Base-by-base conservation (phyloP, 2,888 invertebrate species). In the Clivina fossor region DNA sequence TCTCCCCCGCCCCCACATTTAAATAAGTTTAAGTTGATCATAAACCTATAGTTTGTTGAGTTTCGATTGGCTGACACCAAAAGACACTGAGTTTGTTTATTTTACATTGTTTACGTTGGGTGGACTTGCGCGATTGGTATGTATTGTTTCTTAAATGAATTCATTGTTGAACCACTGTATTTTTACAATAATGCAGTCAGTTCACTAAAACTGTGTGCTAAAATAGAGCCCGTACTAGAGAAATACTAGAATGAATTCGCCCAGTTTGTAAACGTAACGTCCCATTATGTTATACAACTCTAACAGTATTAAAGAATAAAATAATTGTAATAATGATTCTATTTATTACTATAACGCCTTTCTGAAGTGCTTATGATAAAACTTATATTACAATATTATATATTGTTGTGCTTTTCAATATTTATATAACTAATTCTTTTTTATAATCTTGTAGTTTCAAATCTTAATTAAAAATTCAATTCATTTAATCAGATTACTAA, bases 61-160 rank as follows among this genome's bases (percentile, higher is more conserved):
- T 46, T 46, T 46, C 19, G 32, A 55, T 60, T 60, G 60, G 58
- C 59, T 67, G 65, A 72, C 71, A 72, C 71, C 65, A 70, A 64
- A 65, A 67, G 69, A 72, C 72, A 74, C 72, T 72, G 69, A 73
- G 71, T 73, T 73, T 69, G 63, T 72, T 72, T 70, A 66, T 73
- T 73, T 74, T 72, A 71, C 71, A 73, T 70, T 72, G 70, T 70
- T 74, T 74, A 72, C 74, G 69, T 72, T 72, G 71, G 71, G 70
- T 71, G 73, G 72, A 70, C 71, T 57, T 65, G 71, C 70, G 72
- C 72, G 72, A 72, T 72, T 73, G 74, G 74, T 74, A 74, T 72
- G 74, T 74, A 74, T 73, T 70, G 66, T 67, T 66, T 32, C 38
- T 47, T 55, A 55, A 32, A 41, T 51, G 43, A 43, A 15, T 22